Conservation (phyloP, 2,113 vertebrate genomes). For the Corythornis vintsioides region DNA sequence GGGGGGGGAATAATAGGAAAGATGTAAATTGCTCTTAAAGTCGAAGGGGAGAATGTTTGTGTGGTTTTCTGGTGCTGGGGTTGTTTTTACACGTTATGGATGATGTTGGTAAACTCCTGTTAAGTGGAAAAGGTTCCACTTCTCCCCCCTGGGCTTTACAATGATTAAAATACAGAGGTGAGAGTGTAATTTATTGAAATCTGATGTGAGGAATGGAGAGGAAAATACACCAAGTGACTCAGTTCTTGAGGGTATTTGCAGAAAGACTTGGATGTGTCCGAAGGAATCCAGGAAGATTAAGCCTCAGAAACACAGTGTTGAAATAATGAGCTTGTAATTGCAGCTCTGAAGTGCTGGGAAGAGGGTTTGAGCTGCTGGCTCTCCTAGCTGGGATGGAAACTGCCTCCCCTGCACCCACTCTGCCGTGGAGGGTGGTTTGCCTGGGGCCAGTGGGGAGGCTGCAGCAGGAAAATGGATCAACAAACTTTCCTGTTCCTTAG, state of each 20-base stretch:
- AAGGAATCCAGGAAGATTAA: not conserved
- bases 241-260: not conserved
- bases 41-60: not conserved
- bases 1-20: not conserved
- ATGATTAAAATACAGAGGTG: not conserved
- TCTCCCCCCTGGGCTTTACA: not conserved
- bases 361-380: not conserved
- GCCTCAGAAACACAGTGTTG: not conserved
- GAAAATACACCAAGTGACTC: not conserved
- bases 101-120: not conserved
- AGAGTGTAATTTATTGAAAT: not conserved
- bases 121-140: not conserved
- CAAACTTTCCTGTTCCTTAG: fast-evolving
- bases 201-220: not conserved
- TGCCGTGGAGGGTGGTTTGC: not conserved
- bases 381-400: not conserved
- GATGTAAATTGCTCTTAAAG: not conserved
- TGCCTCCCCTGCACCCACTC: not conserved
- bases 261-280: not conserved
- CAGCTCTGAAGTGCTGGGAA: not conserved
- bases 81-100: not conserved
- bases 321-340: not conserved
- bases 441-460: not conserved
- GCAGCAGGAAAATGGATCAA: not conserved
- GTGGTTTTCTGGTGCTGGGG: not conserved